A percentile compares a stretch with the other conserved stretches of the same genome.
Conservation (phyloP, 2,888 invertebrate genomes). For the Deroplatys truncata region DNA sequence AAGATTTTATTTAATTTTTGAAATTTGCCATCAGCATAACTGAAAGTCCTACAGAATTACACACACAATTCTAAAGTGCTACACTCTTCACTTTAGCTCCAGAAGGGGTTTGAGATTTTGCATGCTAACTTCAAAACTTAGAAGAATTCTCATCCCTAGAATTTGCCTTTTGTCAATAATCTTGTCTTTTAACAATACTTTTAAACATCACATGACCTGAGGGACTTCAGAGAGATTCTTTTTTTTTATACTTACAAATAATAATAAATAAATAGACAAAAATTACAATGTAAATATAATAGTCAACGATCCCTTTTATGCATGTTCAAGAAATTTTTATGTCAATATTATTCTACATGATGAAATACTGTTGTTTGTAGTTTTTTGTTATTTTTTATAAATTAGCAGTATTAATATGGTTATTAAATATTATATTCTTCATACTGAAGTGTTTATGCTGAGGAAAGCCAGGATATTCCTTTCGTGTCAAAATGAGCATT, state of each 20-base stretch:
- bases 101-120: too few relatives aligned
- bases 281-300: not conserved
- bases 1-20: too few relatives aligned
- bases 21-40: too few relatives aligned
- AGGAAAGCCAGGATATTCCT: not conserved
- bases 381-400: conserved; percentile 17
- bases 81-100: too few relatives aligned
- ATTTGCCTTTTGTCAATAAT: not conserved
- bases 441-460: conserved; percentile 4
- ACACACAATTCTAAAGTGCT: too few relatives aligned
- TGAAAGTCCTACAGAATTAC: too few relatives aligned
- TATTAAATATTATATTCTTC: conserved; percentile 17
- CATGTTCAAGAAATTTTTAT: not conserved
- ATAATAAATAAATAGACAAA: not conserved
- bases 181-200: not conserved
- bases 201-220: not conserved
- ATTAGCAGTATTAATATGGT: conserved; percentile 23
- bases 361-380: conserved; percentile 19
- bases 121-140: too few relatives aligned
- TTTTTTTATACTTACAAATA: not conserved
- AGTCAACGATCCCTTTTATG: not conserved
- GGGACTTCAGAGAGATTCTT: not conserved
- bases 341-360: conserved; percentile 17
- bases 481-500: conserved; percentile 17
- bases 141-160: not conserved